Evolutionary conservation across 2,888 invertebrate species (phyloP).

Genomic region (Leptinotarsa haldemani): DNA sequence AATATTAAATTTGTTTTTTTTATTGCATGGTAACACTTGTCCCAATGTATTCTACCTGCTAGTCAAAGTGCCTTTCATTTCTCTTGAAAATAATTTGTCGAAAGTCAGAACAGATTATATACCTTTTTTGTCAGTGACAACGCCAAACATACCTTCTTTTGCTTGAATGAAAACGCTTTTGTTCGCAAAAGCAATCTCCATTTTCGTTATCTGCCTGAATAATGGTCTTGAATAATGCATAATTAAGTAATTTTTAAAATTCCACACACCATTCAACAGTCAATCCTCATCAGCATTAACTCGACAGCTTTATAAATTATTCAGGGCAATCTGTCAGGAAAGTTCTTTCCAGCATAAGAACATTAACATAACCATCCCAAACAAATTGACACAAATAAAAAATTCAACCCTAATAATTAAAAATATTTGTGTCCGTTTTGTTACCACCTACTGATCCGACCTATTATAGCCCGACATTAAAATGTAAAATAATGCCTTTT

Average conservation of each 20-base stretch:
- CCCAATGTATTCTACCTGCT: no score
- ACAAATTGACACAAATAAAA: conserved; percentile 47
- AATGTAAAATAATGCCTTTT: conserved; percentile 52
- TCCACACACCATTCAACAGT: conserved; percentile 27
- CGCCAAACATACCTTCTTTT: not conserved
- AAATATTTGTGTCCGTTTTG: conserved; percentile 48
- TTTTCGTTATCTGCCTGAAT: conserved; percentile 10
- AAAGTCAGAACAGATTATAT: not conserved
- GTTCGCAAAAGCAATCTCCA: conserved; percentile 9
- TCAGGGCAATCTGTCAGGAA: conserved; percentile 34
- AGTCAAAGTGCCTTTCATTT: no score
- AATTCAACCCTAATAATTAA: conserved; percentile 46
- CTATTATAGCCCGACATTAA: conserved; percentile 50
- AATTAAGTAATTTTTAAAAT: conserved; percentile 21
- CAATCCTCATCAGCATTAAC: conserved; percentile 23
- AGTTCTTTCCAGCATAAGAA: conserved; percentile 27
- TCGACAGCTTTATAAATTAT: conserved; percentile 27
- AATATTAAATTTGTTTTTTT: no score
- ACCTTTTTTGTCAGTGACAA: conserved; percentile 4
- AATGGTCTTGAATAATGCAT: conserved; percentile 17
- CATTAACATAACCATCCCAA: conserved; percentile 38
- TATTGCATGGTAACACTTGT: no score
- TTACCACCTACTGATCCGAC: conserved; percentile 51
- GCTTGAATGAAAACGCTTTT: conserved; percentile 8
- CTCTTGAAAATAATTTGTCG: not conserved